phyloP scores from a whole-genome alignment of 2,888 invertebrate genomes.

The Amorpha juglandis region DNA sequence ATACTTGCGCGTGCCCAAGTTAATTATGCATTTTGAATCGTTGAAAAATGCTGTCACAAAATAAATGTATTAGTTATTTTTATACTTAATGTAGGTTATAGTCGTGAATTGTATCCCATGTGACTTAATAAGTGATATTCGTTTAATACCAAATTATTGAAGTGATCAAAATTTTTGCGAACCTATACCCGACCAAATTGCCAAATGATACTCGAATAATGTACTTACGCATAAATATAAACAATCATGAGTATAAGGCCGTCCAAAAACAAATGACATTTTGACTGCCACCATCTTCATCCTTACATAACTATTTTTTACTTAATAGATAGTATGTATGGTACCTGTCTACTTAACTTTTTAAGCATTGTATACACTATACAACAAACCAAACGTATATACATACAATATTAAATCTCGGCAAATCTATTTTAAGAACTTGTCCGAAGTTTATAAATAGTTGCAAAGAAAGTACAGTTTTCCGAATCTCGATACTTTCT shows the following conservation, averaged over 20 bases:
- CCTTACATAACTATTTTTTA: no score
- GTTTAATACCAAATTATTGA: slow-evolving; percentile 34
- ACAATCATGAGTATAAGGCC: slow-evolving; percentile 1
- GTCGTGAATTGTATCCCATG: slow-evolving; percentile 47
- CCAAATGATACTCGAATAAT: slow-evolving; percentile 47
- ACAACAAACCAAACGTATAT: no score
- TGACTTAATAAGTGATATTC: slow-evolving; percentile 59
- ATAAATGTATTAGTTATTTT: slow-evolving; percentile 51
- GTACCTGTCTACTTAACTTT: no score
- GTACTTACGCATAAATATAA: slow-evolving; percentile 26
- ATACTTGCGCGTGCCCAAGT: slow-evolving; percentile 4
- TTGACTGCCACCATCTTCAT: not conserved
- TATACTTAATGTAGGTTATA: slow-evolving; percentile 59
- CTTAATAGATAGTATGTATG: no score
- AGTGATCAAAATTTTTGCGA: slow-evolving; percentile 36
- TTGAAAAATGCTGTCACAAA: slow-evolving; percentile 2
- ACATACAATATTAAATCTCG: no score
- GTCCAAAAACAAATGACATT: not conserved
- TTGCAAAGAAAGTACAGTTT: no score
- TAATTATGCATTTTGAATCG: not conserved
- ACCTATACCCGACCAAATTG: slow-evolving; percentile 35
- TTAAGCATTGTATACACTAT: no score
- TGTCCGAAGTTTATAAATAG: no score
- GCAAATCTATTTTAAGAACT: no score
- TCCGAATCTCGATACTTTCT: not conserved